These are phyloP conservation scores for Enteromius trimaculatus DNA, from an alignment of 2,797 vertebrate genomes.

Conservation along the genomic window DNA sequence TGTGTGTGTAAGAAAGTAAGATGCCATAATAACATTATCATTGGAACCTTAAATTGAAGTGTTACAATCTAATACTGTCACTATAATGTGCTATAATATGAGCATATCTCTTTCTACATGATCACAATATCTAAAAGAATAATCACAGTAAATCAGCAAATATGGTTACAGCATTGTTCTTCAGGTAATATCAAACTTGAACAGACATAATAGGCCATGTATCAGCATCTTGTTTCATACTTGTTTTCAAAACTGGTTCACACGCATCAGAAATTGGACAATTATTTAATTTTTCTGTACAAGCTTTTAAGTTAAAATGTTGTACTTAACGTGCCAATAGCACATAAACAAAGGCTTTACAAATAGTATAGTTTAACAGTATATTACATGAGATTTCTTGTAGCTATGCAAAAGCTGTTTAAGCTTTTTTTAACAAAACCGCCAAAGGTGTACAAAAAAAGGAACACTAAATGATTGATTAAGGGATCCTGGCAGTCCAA, in stretches of 20 bases:
- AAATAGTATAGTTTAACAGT: not conserved
- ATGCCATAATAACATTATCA: conserved; percentile 11
- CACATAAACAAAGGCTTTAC: not conserved
- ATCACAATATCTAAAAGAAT: not conserved
- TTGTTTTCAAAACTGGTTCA: not conserved
- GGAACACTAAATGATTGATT: not conserved
- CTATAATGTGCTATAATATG: not conserved
- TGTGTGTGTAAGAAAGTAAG: not conserved
- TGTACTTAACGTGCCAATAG: not conserved
- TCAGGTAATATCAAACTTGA: not conserved
- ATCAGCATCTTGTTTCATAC: not conserved
- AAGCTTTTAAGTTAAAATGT: not conserved
- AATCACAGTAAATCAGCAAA: not conserved
- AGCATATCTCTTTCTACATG: not conserved
- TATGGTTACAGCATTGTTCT: not conserved
- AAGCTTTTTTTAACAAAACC: not conserved
- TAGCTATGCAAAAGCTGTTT: not conserved
- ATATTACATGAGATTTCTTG: conserved; percentile 15
- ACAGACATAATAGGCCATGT: too few relatives aligned
- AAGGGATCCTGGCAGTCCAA: not conserved
- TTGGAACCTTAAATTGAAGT: not conserved
- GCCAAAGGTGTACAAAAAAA: not conserved
- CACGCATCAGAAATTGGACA: not conserved
- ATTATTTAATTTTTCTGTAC: not conserved
- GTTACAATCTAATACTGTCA: not conserved